Base-by-base conservation (phyloP, 2,113 vertebrate genomes). In the Callionymus lyra region DNA sequence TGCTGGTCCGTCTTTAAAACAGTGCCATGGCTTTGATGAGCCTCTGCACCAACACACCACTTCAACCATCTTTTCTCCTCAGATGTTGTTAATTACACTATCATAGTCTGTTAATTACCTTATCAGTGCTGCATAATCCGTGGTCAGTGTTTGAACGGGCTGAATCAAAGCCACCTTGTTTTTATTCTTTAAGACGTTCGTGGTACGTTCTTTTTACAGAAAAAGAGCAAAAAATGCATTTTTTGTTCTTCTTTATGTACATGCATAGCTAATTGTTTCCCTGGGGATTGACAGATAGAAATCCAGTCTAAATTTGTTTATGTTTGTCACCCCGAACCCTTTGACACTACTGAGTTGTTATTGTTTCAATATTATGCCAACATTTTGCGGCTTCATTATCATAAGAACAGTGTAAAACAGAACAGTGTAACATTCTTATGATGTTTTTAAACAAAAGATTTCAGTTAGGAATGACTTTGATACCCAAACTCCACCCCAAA, bases 41-140 rank as follows among this genome's bases (percentile, higher is more conserved):
- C 56, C 35, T 44, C 61, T 60, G 58, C 70, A 62, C 68, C 68
- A 68, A 48, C 50, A 18, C 16, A 10, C 58, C 64, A 70, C 77
- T 79, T 65, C 77, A 65, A 32, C 68, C 54, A 59, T 61, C 77
- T 78, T 27, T 71, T 74, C 76, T 74, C 67, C 81, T 77, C 73
- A 65, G 63, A 76, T 78, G 72, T 70, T 72, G 61, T 79, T 84
- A 79, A 84, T 82, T 81, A 81, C 73, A 53, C 68, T 80, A 76
- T 79, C 71, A 79, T 76, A 72, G 77, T 55, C 56, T 50, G 59
- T 76, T 83, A 80, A 83, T 80, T 82, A 82, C 75, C 65, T 81
- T 77, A 81, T 82, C 76, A 68, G 65, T 40, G 57, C 53, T 1
- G 59, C 51, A 35, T 69, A 76, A 79, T 76, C 67, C 76, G 52